phyloP scores from a whole-genome alignment of 2,888 invertebrate species.

The Eretmocerus hayati region DNA sequence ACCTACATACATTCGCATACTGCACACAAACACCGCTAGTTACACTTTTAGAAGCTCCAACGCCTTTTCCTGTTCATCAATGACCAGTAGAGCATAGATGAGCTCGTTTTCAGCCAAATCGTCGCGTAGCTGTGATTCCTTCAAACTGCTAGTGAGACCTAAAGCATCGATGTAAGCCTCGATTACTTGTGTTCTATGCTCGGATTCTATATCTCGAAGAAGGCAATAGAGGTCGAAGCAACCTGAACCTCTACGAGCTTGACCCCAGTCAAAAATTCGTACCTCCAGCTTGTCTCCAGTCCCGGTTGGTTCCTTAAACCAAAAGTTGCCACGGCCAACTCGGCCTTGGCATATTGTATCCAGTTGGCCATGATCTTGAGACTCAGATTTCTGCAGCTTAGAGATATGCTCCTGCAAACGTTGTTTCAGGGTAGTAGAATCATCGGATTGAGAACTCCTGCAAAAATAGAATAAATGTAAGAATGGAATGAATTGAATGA shows the following conservation, averaged over 20 bases:
- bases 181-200: not conserved
- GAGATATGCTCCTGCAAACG: too few relatives aligned
- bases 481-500: too few relatives aligned
- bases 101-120: conserved; percentile 15
- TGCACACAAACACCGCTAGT: too few relatives aligned
- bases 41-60: too few relatives aligned
- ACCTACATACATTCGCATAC: too few relatives aligned
- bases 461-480: too few relatives aligned
- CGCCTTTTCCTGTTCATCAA: too few relatives aligned
- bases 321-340: conserved; percentile 29
- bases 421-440: too few relatives aligned
- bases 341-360: conserved; percentile 36
- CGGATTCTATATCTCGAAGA: conserved; percentile 14
- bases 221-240: conserved; percentile 33
- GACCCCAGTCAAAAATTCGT: conserved; percentile 37
- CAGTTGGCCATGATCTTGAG: not conserved
- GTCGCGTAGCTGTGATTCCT: conserved; percentile 12
- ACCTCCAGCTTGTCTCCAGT: conserved; percentile 26
- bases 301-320: conserved; percentile 27
- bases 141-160: conserved; percentile 17
- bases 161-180: conserved; percentile 19
- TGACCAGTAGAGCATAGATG: not conserved
- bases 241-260: conserved; percentile 32
- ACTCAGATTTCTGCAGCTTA: too few relatives aligned
- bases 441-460: too few relatives aligned